Percentiles rank a stretch among this genome's conserved stretches.
These are phyloP conservation scores for Patella caerulea DNA, from an alignment of 2,888 invertebrate genomes.

Conservation along the genomic window DNA sequence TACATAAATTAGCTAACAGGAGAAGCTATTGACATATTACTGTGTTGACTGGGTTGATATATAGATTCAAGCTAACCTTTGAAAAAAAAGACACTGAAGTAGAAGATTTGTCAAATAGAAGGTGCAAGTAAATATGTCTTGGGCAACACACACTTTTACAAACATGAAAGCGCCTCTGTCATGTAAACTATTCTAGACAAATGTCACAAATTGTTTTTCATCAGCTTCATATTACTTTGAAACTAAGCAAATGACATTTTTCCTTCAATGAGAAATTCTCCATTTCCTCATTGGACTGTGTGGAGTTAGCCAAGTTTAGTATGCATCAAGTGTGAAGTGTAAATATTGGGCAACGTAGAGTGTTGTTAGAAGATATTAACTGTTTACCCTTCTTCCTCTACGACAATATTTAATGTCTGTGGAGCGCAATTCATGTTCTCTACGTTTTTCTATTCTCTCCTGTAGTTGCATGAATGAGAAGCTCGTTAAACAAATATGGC, in stretches of 20 bases:
- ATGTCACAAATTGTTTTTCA: conserved; percentile 10
- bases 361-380: conserved; percentile 42
- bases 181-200: conserved; percentile 6
- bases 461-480: conserved; percentile 16
- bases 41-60: not conserved
- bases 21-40: not conserved
- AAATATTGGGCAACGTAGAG: conserved; percentile 32
- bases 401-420: conserved; percentile 30
- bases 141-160: not conserved
- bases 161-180: conserved; percentile 12
- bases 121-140: conserved; percentile 9
- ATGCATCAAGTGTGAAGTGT: conserved; percentile 35
- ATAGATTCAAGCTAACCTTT: conserved; percentile 5
- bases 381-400: conserved; percentile 32
- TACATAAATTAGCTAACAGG: not conserved
- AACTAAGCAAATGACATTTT: not conserved
- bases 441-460: conserved; percentile 23
- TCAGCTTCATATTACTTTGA: conserved; percentile 10
- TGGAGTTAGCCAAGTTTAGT: conserved; percentile 18
- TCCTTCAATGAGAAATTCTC: conserved; percentile 9
- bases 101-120: not conserved
- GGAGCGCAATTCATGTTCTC: conserved; percentile 17
- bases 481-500: conserved; percentile 21
- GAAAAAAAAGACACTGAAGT: not conserved
- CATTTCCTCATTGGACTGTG: conserved; percentile 10